These are phyloP conservation scores for Automeris io DNA, from an alignment of 2,888 invertebrate genomes.

Conservation along the genomic window DNA sequence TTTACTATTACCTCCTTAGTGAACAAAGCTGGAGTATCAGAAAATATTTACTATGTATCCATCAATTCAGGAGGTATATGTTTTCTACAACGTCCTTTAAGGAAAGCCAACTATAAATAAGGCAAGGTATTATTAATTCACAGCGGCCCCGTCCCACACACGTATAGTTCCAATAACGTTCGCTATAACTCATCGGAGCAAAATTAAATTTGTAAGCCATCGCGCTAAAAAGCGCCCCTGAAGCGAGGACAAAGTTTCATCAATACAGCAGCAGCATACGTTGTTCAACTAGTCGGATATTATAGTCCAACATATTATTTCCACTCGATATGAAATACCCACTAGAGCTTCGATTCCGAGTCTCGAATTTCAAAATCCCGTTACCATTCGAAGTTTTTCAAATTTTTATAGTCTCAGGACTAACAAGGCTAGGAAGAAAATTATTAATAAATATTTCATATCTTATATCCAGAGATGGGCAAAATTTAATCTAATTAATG, in stretches of 20 bases:
- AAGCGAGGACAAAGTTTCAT: slow-evolving; percentile 18
- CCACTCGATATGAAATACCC: slow-evolving; percentile 2
- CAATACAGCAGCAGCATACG: slow-evolving; percentile 7
- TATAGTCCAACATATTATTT: slow-evolving; percentile 4
- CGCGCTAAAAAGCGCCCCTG: slow-evolving; percentile 22
- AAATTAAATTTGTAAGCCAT: slow-evolving; percentile 34
- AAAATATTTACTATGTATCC: too few species aligned
- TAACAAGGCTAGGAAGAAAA: too few species aligned
- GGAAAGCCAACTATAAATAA: slow-evolving; percentile 7
- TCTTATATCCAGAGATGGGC: too few species aligned
- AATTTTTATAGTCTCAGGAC: too few species aligned
- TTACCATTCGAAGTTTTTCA: too few species aligned
- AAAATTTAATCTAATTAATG: too few species aligned
- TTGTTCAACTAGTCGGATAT: slow-evolving; percentile 3
- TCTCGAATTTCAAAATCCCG: too few species aligned
- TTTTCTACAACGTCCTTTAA: background rate
- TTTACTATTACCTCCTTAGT: too few species aligned
- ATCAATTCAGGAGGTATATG: too few species aligned
- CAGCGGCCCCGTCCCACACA: slow-evolving; percentile 7
- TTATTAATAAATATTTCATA: too few species aligned
- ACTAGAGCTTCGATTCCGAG: too few species aligned
- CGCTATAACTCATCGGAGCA: slow-evolving; percentile 24
- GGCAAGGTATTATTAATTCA: slow-evolving; percentile 12
- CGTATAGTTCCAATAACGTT: slow-evolving; percentile 23
- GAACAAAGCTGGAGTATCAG: too few species aligned